Evolutionary conservation across 1,140 invertebrate species (phyloP), one percentile per base, ranked within the genome.

Genomic region (Eciton burchellii): DNA sequence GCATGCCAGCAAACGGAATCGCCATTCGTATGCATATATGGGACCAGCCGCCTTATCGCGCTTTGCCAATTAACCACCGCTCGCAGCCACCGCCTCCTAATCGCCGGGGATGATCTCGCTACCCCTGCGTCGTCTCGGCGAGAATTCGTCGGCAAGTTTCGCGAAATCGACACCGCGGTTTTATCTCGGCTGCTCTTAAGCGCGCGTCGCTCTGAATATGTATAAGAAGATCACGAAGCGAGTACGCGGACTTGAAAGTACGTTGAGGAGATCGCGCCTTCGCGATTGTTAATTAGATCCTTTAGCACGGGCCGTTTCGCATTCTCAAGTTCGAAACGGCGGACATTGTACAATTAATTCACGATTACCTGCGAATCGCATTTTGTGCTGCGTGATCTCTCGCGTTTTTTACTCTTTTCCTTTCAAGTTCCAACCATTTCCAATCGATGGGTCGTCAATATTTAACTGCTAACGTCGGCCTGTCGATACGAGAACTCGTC

Each of bases 21-120:
- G 43, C 62, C 72, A 90, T 90, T 90, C 86, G 82, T 90, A 90
- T 90, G 88, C 89, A 89, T 90, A 90, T 90, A 54, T 74, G 82
- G 74, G 83, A 63, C 77, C 72, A 84, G 63, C 87, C 72, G 83
- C 86, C 86, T 89, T 90, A 90, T 90, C 89, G 86, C 83, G 84
- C 89, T 89, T 88, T 83, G 82, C 84, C 88, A 90, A 90, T 90
- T 90, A 90, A 88, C 87, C 73, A 68, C 74, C 62, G 63, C 59
- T 14, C 59, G 12, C 65, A 29, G 26, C 57, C 57, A 14, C n/a
- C 43, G 16, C 45, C 24, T 52, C 21, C 57, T 26, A 41, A 62
- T 83, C 68, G 60, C 47, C 57, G 43, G 41, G n/a, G n/a, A n/a
- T 41, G 71, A 77, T 76, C 54, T 54, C 65, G 35, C 59, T 26